Evolutionary conservation across 1,140 invertebrate genomes (phyloP).

Genomic region (Lepidurus arcticus): DNA sequence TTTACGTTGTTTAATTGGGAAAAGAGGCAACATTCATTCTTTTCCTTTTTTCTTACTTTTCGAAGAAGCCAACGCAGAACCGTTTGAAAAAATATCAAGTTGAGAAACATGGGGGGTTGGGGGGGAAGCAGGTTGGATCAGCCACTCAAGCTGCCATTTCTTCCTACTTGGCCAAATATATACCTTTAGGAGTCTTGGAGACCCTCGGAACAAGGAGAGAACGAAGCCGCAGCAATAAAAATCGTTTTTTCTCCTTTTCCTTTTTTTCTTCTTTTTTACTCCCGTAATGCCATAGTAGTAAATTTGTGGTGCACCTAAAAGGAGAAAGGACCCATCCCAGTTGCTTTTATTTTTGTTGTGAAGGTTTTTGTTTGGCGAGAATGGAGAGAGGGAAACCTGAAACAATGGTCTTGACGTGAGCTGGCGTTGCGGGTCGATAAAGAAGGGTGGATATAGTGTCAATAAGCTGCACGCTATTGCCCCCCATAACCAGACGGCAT

Average conservation of each 20-base stretch:
- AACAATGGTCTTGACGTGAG: not conserved
- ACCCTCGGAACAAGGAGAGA: not conserved
- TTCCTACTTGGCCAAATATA: not conserved
- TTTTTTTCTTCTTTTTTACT: not conserved
- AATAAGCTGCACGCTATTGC: conserved; percentile 18
- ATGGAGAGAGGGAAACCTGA: not conserved
- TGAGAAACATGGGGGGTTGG: not conserved
- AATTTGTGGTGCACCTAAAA: not conserved
- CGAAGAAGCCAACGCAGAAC: not conserved
- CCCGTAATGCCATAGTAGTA: not conserved
- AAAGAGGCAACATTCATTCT: no score
- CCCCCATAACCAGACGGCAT: not conserved
- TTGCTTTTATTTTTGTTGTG: not conserved
- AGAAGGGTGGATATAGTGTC: conserved; percentile 7
- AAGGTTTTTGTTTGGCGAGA: not conserved
- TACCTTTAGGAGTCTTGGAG: not conserved
- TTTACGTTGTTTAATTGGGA: no score
- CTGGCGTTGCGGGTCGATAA: not conserved
- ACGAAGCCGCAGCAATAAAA: not conserved
- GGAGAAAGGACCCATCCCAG: not conserved
- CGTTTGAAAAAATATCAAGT: not conserved
- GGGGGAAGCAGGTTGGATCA: not conserved
- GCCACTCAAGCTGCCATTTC: not conserved
- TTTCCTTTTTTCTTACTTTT: no score
- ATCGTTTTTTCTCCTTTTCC: not conserved